Base-by-base conservation (phyloP, 2,888 invertebrate species). In the Timandra comae region DNA sequence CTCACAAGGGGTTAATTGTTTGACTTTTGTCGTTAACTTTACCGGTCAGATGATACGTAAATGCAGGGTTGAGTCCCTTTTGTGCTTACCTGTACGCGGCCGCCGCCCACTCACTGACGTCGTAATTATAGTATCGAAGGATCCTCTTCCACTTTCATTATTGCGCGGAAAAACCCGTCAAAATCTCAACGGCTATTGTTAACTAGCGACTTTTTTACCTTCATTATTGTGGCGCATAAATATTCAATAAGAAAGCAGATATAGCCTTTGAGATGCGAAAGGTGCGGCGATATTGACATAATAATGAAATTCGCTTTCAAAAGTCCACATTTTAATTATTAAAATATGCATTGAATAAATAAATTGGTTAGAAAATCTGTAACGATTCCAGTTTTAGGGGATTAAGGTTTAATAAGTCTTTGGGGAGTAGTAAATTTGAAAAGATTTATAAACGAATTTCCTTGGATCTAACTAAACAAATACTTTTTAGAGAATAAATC, bases 1-100 rank as follows among this genome's bases (percentile, higher is more conserved):
- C 54, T 54, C 57, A 44, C 58, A 46, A 46, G 60, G 63, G 71
- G 67, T 68, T 70, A 74, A 74, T 73, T 74, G 75, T 74, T 71
- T 70, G 69, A 71, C 66, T 75, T 73, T 62, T 60, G 65, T 63
- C 58, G 64, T 62, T 60, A 59, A 68, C 63, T 63, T 63, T 61
- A 51, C 55, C 58, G 55, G 64, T 58, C 58, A 75, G 63, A 61
- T 66, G 66, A 68, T 62, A 64, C 58, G 59, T 55, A 58, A 65
- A 68, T 63, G 60, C 61, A 50, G 57, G 41, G 51, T 48, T 41
- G 39, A 44, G 41, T 45, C 54, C 59, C 50, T 58, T 57, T 56
- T 46, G 46, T 43, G 39, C 43, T 41, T 45, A 41, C 39, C 38
- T 39, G 43, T 43, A 40, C 24, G 11, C 43, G 43, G 50, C 54